A percentile compares a stretch with the other conserved stretches of the same genome.
These are phyloP conservation scores for Netelia virgata DNA, from an alignment of 2,888 invertebrate genomes.

Conservation along the genomic window DNA sequence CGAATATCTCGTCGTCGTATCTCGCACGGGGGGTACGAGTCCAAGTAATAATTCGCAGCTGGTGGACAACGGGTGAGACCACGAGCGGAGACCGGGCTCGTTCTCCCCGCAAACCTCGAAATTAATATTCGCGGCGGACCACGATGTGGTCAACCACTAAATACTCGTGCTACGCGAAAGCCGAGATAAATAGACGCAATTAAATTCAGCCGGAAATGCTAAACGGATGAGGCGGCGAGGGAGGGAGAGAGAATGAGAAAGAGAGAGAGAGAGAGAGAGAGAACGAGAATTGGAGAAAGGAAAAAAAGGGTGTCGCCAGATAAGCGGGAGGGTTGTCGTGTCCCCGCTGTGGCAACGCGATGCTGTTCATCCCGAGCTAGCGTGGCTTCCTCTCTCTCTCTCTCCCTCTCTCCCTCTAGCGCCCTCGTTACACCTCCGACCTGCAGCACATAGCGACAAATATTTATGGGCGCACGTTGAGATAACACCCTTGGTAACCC, in stretches of 20 bases:
- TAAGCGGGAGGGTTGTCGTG: conserved; percentile 68
- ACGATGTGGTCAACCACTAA: conserved; percentile 69
- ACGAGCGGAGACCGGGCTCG: conserved; percentile 40
- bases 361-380: conserved; percentile 52
- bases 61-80: conserved; percentile 56
- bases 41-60: conserved; percentile 65
- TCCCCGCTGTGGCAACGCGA: conserved; percentile 41
- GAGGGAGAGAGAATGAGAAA: conserved; percentile 9
- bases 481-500: conserved; percentile 75
- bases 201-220: conserved; percentile 75
- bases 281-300: conserved; percentile 19
- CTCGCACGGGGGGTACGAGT: conserved; percentile 29
- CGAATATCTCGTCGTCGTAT: conserved; percentile 50
- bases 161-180: conserved; percentile 71
- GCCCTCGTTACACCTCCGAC: conserved; percentile 34
- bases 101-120: conserved; percentile 64
- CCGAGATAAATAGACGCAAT: conserved; percentile 77
- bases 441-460: conserved; percentile 58
- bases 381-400: conserved; percentile 17
- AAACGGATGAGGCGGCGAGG: conserved; percentile 60
- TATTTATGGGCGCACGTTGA: conserved; percentile 75
- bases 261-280: conserved; percentile 5
- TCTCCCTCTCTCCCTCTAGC: neutral
- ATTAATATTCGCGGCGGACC: conserved; percentile 75
- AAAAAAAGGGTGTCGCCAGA: conserved; percentile 74